phyloP scores from a whole-genome alignment of 2,797 vertebrate species.

The Amniataba percoides region DNA sequence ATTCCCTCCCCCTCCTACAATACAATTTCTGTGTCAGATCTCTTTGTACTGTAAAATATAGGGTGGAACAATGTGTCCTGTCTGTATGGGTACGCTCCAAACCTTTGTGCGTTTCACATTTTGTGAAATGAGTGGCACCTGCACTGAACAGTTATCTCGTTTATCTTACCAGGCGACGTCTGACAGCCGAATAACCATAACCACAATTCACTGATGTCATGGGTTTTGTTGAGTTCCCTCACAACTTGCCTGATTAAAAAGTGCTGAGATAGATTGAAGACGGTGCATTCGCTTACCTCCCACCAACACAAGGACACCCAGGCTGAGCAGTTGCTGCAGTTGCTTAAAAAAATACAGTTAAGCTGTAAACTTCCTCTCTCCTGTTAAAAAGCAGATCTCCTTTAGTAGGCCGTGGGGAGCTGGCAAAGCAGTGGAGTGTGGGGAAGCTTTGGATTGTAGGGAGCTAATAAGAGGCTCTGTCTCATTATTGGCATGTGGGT shows the following conservation, averaged over 20 bases:
- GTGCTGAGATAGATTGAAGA: constrained; percentile 7
- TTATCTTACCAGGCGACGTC: constrained; percentile 8
- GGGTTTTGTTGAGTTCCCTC: constrained; percentile 22
- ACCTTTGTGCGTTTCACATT: background rate
- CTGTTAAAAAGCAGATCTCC: constrained; percentile 71
- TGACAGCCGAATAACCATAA: background rate
- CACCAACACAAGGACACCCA: constrained; percentile 31
- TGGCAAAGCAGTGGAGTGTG: constrained; percentile 78
- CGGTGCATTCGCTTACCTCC: constrained; percentile 19
- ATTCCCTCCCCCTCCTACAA: background rate
- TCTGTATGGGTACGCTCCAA: background rate
- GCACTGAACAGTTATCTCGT: background rate
- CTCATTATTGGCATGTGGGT: constrained; percentile 86
- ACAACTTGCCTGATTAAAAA: constrained; percentile 38
- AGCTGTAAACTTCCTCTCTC: constrained; percentile 57
- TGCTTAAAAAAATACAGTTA: constrained; percentile 57
- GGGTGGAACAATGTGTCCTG: background rate
- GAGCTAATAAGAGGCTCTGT: constrained; percentile 84
- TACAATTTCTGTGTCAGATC: background rate
- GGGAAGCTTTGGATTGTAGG: constrained; percentile 82
- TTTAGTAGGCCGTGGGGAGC: constrained; percentile 69
- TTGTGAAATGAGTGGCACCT: background rate
- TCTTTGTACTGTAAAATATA: background rate
- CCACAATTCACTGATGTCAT: background rate
- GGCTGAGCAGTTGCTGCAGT: constrained; percentile 46